Percentiles rank a stretch among this genome's conserved stretches.
Conservation (phyloP, 2,888 invertebrate species). For the Caenorhabditis sp. region DNA sequence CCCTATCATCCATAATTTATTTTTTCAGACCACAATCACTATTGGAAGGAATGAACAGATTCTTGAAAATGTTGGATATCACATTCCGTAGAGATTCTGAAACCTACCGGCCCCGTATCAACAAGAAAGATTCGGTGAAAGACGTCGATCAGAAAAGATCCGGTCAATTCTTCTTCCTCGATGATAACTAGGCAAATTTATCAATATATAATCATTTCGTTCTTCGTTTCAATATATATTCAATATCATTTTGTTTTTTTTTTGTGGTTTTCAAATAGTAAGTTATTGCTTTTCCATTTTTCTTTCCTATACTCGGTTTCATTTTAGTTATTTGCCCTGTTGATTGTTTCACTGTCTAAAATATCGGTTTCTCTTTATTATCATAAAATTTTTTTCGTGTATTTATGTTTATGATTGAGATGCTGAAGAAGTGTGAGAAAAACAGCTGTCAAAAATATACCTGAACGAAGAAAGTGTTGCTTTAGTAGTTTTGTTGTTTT, state of each 20-base stretch:
- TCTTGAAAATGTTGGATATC: constrained; percentile 91
- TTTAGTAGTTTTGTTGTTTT: not conserved
- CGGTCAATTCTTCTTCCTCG: constrained; percentile 98
- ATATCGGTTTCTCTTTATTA: not conserved
- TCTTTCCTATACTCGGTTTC: not conserved
- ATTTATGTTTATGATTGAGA: not conserved
- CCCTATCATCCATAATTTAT: not conserved
- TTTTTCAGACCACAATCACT: constrained; percentile 80
- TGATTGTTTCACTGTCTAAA: constrained; percentile 3
- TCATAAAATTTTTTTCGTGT: not conserved
- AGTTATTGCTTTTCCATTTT: not conserved
- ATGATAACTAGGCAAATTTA: constrained; percentile 78
- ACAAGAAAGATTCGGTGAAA: constrained; percentile 95
- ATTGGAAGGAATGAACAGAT: constrained; percentile 96
- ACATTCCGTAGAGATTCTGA: constrained; percentile 98
- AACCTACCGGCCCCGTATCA: constrained; percentile 96
- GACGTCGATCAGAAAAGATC: constrained; percentile 95
- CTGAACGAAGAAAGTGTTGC: not conserved
- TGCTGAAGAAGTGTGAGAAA: not conserved
- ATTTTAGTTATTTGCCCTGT: constrained; percentile 3
- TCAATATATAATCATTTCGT: not conserved
- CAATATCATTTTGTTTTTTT: not conserved
- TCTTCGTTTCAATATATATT: not conserved
- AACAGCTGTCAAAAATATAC: not conserved
- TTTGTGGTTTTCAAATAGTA: not conserved